phyloP scores from a whole-genome alignment of 2,888 invertebrate genomes.

The Spodoptera picta region DNA sequence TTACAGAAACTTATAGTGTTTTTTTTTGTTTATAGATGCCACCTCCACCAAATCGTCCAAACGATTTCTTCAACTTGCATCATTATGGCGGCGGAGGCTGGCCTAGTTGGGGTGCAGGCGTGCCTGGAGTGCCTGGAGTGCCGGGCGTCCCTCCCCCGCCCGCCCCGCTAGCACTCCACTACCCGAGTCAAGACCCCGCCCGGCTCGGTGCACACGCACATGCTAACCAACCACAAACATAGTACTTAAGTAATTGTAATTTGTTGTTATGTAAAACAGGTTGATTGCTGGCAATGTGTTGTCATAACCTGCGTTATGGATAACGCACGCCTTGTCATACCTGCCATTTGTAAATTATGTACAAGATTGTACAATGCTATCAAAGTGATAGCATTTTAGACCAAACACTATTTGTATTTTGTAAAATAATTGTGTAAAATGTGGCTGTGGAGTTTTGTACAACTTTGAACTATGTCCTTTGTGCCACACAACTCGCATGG shows the following conservation, averaged over 20 bases:
- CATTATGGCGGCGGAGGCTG: conserved; percentile 75
- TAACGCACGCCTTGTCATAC: too few relatives aligned
- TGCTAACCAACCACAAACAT: conserved; percentile 78
- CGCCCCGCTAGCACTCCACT: conserved; percentile 92
- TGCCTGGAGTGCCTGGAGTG: conserved; percentile 59
- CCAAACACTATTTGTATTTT: too few relatives aligned
- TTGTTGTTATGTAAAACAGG: background rate
- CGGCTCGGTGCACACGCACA: conserved; percentile 93
- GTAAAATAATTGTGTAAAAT: background rate
- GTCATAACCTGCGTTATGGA: too few relatives aligned
- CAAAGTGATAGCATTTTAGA: too few relatives aligned
- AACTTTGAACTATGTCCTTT: too few relatives aligned
- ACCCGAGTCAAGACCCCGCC: conserved; percentile 99
- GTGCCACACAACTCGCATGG: too few relatives aligned
- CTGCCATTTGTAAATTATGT: too few relatives aligned
- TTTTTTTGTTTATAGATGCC: conserved; percentile 71
- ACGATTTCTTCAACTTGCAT: conserved; percentile 90
- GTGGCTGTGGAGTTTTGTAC: background rate
- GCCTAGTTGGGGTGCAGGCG: conserved; percentile 64
- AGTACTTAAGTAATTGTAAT: conserved; percentile 37
- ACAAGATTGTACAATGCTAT: too few relatives aligned
- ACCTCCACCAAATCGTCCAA: conserved; percentile 86
- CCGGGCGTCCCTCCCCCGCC: conserved; percentile 73
- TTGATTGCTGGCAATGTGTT: too few relatives aligned
- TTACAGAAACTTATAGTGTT: too few relatives aligned